Percentiles rank a stretch among this genome's conserved stretches.
These are phyloP conservation scores for Rissa tridactyla DNA, from an alignment of 2,113 vertebrate species.

Conservation along the genomic window DNA sequence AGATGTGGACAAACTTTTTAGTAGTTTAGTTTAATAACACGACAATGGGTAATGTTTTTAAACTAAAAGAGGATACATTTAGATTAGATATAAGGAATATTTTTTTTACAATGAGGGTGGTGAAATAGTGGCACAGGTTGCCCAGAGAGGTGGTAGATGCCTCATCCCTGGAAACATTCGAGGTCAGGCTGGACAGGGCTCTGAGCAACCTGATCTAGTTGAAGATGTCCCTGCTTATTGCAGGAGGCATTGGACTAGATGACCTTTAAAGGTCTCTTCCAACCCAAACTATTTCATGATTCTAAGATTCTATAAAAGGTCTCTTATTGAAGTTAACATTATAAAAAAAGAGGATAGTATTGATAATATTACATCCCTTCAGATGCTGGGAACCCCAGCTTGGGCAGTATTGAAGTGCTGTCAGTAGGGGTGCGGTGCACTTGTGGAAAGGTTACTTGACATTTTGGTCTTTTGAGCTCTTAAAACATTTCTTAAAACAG, in stretches of 20 bases:
- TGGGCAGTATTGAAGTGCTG: neutral
- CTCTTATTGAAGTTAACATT: neutral
- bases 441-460: neutral
- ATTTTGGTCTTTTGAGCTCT: neutral
- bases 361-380: neutral
- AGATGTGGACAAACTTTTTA: neutral
- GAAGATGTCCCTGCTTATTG: neutral
- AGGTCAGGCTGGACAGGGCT: neutral
- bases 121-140: neutral
- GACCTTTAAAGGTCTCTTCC: neutral
- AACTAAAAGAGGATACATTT: neutral
- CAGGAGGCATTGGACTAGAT: neutral
- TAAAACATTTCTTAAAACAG: neutral
- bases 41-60: neutral
- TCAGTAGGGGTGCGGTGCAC: rapidly evolving
- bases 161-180: neutral
- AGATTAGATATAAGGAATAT: neutral
- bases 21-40: neutral
- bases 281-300: neutral
- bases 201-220: neutral
- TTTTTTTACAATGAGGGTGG: neutral
- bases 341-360: neutral
- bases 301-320: neutral
- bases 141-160: neutral
- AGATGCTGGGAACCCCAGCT: neutral